Conservation (phyloP, 2,888 invertebrate genomes). For the Oscheius sp. region DNA sequence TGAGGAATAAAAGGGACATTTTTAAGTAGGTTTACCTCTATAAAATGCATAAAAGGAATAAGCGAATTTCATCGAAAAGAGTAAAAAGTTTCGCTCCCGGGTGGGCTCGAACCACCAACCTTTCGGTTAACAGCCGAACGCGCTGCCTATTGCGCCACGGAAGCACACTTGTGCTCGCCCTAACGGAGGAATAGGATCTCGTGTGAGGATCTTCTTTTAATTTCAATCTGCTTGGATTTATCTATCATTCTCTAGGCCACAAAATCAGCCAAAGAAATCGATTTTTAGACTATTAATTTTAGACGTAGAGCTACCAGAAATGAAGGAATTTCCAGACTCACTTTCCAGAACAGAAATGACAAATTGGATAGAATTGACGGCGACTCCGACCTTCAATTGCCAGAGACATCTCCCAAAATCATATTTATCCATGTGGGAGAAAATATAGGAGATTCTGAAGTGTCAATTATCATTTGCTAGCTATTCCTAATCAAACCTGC, state of each 20-base stretch:
- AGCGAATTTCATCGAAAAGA: too few relatives aligned
- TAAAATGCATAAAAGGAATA: too few relatives aligned
- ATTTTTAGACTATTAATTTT: neutral
- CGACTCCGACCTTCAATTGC: slow-evolving; percentile 64
- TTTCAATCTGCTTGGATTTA: too few relatives aligned
- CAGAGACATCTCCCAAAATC: slow-evolving; percentile 61
- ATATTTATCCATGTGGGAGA: slow-evolving; percentile 66
- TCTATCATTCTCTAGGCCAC: too few relatives aligned
- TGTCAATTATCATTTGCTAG: neutral
- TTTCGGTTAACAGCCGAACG: slow-evolving; percentile 71
- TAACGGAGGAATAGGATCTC: too few relatives aligned
- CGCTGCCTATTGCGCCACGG: slow-evolving; percentile 62
- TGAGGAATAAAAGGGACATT: neutral
- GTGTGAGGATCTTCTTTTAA: too few relatives aligned
- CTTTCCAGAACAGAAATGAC: slow-evolving; percentile 59
- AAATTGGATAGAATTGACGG: slow-evolving; percentile 67
- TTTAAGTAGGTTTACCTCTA: too few relatives aligned
- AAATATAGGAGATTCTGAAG: slow-evolving; percentile 65
- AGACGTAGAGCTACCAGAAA: neutral
- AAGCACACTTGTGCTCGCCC: too few relatives aligned
- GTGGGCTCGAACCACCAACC: slow-evolving; percentile 71
- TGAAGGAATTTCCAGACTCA: too few relatives aligned
- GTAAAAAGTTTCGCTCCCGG: slow-evolving; percentile 75
- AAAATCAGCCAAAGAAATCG: too few relatives aligned
- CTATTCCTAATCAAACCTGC: slow-evolving; percentile 35